Percentiles rank a stretch among this genome's conserved stretches.
These are phyloP conservation scores for Petrocephalus zakoni DNA, from an alignment of 2,113 vertebrate genomes.

Conservation along the genomic window DNA sequence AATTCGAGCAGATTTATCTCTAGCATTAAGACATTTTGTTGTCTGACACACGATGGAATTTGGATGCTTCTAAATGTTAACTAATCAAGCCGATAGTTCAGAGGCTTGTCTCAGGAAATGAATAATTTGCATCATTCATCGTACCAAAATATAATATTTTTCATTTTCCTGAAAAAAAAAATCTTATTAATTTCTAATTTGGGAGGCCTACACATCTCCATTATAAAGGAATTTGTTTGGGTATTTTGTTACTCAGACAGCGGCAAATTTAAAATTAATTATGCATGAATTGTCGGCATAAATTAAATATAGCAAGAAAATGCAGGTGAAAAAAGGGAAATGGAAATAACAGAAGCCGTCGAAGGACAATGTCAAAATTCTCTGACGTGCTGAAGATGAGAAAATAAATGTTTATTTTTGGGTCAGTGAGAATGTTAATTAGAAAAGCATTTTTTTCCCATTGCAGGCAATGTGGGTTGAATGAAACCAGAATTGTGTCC, in stretches of 20 bases:
- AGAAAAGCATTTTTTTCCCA: constrained; percentile 58
- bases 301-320: constrained; percentile 51
- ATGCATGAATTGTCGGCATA: constrained; percentile 72
- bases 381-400: constrained; percentile 48
- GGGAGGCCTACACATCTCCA: constrained; percentile 53
- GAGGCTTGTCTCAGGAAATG: constrained; percentile 24
- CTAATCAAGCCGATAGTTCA: constrained; percentile 22
- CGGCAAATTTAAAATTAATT: constrained; percentile 72
- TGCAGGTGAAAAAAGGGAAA: constrained; percentile 39
- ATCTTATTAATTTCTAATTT: constrained; percentile 49
- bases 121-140: constrained; percentile 19
- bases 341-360: constrained; percentile 60
- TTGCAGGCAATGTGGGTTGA: constrained; percentile 54
- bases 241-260: constrained; percentile 60
- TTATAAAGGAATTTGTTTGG: constrained; percentile 60
- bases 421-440: constrained; percentile 85
- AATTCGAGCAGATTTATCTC: constrained; percentile 16
- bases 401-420: constrained; percentile 67
- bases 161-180: constrained; percentile 24
- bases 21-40: constrained; percentile 12
- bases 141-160: constrained; percentile 30
- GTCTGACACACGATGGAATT: constrained; percentile 15
- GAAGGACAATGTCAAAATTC: constrained; percentile 60
- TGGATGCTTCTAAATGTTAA: constrained; percentile 16
- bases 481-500: constrained; percentile 53